Percentiles rank a stretch among this genome's conserved stretches.
phyloP scores from a whole-genome alignment of 2,797 vertebrate species.

The Brotogeris chrysoptera region DNA sequence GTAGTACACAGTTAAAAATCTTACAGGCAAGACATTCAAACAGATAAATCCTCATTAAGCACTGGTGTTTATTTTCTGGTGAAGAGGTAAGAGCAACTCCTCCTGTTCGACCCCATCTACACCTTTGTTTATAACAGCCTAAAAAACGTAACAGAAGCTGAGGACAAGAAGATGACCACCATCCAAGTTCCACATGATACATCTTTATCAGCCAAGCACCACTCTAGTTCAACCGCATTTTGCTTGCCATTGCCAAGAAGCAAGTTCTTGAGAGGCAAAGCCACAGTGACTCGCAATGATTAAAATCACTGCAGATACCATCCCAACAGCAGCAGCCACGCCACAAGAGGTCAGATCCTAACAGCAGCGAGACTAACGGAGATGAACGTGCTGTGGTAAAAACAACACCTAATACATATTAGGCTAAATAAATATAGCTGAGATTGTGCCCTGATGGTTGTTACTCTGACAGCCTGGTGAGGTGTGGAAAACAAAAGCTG shows the following conservation, averaged over 20 bases:
- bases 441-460: neutral
- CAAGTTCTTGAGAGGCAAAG: neutral
- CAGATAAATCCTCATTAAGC: neutral
- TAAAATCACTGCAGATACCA: conserved; percentile 20
- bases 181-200: accelerated
- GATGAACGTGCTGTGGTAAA: neutral
- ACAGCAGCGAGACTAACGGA: accelerated
- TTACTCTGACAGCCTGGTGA: neutral
- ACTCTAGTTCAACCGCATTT: neutral
- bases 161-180: neutral
- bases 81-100: neutral
- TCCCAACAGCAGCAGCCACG: neutral
- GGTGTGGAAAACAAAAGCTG: neutral
- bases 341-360: neutral
- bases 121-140: neutral
- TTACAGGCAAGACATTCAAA: neutral
- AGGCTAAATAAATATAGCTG: neutral
- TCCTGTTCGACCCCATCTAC: neutral
- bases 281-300: neutral
- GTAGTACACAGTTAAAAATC: neutral
- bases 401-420: neutral
- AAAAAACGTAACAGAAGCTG: neutral
- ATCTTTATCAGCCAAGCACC: neutral
- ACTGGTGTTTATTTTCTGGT: neutral
- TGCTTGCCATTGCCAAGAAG: neutral